Evolutionary conservation across 2,113 vertebrate genomes (phyloP).

Genomic region (Nesogale talazaci): DNA sequence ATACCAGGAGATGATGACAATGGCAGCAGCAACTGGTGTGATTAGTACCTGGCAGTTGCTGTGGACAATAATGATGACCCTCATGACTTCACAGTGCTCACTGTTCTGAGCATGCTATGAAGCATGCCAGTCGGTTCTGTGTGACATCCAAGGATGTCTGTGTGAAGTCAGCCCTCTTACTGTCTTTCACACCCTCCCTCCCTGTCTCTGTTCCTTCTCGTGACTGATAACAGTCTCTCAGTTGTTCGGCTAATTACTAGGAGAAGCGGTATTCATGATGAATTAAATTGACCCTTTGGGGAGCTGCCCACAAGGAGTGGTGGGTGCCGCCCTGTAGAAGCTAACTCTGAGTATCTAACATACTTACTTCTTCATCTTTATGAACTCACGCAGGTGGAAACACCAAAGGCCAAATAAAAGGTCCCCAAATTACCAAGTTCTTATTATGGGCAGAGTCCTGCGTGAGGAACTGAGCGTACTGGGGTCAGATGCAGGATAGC

Average conservation of each 20-base stretch:
- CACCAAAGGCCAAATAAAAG: background rate
- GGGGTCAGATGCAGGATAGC: background rate
- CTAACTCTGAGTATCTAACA: background rate
- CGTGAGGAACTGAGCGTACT: conserved; percentile 6
- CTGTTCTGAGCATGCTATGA: background rate
- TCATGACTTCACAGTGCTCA: background rate
- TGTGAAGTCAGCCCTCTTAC: background rate
- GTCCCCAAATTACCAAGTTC: background rate
- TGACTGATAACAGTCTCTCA: background rate
- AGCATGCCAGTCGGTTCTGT: conserved; percentile 21
- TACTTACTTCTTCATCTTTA: background rate
- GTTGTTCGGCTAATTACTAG: background rate
- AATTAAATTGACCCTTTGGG: background rate
- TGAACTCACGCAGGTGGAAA: background rate
- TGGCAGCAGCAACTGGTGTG: background rate
- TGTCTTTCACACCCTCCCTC: conserved; percentile 29
- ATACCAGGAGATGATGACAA: background rate
- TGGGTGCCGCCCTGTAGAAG: background rate
- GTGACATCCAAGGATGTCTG: no score
- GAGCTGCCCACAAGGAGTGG: background rate
- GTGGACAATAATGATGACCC: background rate
- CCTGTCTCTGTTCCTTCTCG: conserved; percentile 51
- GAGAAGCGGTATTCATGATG: conserved; percentile 29
- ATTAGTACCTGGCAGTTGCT: background rate
- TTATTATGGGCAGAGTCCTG: background rate